Evolutionary conservation across 1,140 invertebrate species (phyloP).

Genomic region (Dendrolimus punctatus): DNA sequence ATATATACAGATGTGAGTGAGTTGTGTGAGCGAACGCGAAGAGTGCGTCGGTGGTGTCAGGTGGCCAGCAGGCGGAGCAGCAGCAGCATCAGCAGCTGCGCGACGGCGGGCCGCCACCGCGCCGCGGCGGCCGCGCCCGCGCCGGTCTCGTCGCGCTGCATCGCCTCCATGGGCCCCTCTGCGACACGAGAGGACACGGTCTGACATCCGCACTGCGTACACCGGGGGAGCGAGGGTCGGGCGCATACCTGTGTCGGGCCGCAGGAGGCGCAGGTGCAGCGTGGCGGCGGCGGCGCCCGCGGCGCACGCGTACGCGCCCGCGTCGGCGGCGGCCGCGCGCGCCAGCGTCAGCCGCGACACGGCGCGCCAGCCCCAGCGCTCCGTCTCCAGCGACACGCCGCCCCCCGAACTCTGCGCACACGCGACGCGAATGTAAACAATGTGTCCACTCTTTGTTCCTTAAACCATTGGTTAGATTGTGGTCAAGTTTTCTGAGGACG

Average conservation of each 20-base stretch:
- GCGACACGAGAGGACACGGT: background rate
- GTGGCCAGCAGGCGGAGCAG: background rate
- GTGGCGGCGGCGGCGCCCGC: conserved; percentile 21
- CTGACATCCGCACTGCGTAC: background rate
- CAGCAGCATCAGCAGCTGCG: conserved; percentile 1
- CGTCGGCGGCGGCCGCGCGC: conserved; percentile 27
- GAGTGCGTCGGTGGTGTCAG: conserved; percentile 5
- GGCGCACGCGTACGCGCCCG: conserved; percentile 43
- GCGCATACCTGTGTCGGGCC: conserved; percentile 6
- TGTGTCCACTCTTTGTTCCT: too few relatives aligned
- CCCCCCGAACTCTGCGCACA: conserved; percentile 40
- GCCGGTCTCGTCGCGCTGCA: conserved; percentile 44
- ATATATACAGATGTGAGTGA: conserved; percentile 11
- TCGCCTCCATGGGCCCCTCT: conserved; percentile 29
- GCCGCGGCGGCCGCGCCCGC: conserved; percentile 16
- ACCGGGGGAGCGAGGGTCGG: too few relatives aligned
- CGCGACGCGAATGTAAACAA: too few relatives aligned
- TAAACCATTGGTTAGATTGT: too few relatives aligned
- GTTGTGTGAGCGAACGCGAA: background rate
- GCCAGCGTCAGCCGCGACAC: conserved; percentile 52
- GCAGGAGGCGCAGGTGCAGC: conserved; percentile 7
- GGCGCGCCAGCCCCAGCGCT: conserved; percentile 42
- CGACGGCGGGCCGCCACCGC: conserved; percentile 3
- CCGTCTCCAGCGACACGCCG: conserved; percentile 53
- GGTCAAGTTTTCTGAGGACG: too few relatives aligned